These are phyloP conservation scores for Stramonita haemastoma DNA, from an alignment of 2,888 invertebrate genomes.

Conservation along the genomic window DNA sequence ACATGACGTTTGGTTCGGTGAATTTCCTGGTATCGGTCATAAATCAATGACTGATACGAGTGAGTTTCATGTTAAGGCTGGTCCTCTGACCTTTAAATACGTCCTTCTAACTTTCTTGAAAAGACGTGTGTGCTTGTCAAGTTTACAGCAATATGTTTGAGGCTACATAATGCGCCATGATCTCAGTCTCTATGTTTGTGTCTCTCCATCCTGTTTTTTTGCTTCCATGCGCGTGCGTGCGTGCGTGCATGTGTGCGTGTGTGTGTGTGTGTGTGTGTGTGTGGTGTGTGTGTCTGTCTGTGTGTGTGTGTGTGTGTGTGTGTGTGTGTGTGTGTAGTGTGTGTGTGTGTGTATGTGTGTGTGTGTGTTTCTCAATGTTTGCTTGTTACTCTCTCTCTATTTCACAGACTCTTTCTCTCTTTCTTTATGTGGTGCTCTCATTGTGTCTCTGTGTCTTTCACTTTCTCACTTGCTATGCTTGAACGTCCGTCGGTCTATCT, in stretches of 20 bases:
- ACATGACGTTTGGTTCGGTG: too few relatives aligned
- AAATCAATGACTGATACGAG: too few relatives aligned
- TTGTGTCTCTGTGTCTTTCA: not conserved
- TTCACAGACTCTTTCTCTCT: not conserved
- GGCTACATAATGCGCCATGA: too few relatives aligned
- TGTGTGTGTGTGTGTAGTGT: not conserved
- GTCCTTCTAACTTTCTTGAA: too few relatives aligned
- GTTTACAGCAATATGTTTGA: too few relatives aligned
- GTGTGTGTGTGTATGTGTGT: not conserved
- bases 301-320: slow-evolving; percentile 1
- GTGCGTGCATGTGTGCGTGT: not conserved
- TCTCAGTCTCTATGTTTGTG: not conserved
- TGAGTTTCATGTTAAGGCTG: too few relatives aligned
- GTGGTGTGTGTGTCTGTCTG: not conserved
- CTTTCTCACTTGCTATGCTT: not conserved
- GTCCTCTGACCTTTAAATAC: too few relatives aligned
- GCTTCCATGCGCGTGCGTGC: not conserved
- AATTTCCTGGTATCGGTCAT: too few relatives aligned
- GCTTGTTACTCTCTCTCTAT: not conserved
- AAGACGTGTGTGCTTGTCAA: too few relatives aligned
- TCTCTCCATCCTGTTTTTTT: not conserved
- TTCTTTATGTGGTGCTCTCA: not conserved
- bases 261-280: not conserved
- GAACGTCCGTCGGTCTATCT: too few relatives aligned
- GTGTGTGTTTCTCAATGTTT: not conserved